A percentile compares a stretch with the other conserved stretches of the same genome.
Evolutionary conservation across 2,797 vertebrate species (phyloP).

Genomic region (Sebastes steindachneri): DNA sequence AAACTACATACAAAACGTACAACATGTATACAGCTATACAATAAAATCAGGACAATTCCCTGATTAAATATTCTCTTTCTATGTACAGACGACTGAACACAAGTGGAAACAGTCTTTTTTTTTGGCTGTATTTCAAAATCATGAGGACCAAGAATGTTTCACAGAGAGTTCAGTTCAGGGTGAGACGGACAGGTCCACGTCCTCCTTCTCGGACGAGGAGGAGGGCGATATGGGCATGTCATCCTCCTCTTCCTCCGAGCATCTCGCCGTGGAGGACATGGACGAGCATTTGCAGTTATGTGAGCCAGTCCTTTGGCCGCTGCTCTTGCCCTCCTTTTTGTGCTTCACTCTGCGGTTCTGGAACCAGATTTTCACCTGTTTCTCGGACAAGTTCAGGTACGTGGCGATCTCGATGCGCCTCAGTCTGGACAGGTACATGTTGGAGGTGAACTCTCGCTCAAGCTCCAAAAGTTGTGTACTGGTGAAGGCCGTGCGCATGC

Average conservation of each 20-base stretch:
- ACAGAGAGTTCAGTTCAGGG: slow-evolving; percentile 83
- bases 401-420: slow-evolving; percentile 99
- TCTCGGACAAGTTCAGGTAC: slow-evolving; percentile 98
- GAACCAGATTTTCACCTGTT: slow-evolving; percentile 99
- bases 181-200: slow-evolving; percentile 92
- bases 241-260: slow-evolving; percentile 94
- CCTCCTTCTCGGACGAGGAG: slow-evolving; percentile 96
- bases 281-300: slow-evolving; percentile 95
- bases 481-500: slow-evolving; percentile 99
- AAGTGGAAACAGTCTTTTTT: slow-evolving; percentile 68
- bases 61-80: slow-evolving; percentile 84
- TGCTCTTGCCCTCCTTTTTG: slow-evolving; percentile 97
- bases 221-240: slow-evolving; percentile 94
- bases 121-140: slow-evolving; percentile 77
- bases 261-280: slow-evolving; percentile 88
- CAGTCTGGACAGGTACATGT: slow-evolving; percentile 98
- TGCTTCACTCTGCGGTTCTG: slow-evolving; percentile 99
- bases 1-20: slow-evolving; percentile 85
- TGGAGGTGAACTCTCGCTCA: slow-evolving; percentile 97
- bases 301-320: slow-evolving; percentile 85
- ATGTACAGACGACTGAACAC: slow-evolving; percentile 80
- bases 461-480: slow-evolving; percentile 98
- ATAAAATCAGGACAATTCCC: slow-evolving; percentile 74
- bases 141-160: slow-evolving; percentile 58
- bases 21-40: slow-evolving; percentile 87